Percentiles rank a stretch among this genome's conserved stretches.
These are phyloP conservation scores for Drosophila neoperkinsi DNA, from an alignment of 2,888 invertebrate species.

Conservation along the genomic window DNA sequence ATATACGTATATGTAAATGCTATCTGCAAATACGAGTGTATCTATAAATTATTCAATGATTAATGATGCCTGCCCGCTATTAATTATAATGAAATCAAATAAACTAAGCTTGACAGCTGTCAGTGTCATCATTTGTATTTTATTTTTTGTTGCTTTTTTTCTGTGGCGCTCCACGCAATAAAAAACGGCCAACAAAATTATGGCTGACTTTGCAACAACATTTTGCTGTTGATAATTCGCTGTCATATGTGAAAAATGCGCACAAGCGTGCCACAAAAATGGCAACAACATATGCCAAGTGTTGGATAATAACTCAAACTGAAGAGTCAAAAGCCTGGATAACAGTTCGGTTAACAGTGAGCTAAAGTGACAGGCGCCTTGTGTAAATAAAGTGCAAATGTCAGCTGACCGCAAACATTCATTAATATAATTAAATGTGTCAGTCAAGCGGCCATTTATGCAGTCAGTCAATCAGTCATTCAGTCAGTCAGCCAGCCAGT, in stretches of 20 bases:
- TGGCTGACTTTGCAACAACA: constrained; percentile 49
- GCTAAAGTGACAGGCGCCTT: constrained; percentile 57
- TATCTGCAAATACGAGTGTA: constrained; percentile 28
- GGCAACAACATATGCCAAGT: constrained; percentile 41
- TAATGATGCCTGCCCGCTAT: constrained; percentile 80
- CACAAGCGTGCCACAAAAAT: constrained; percentile 41
- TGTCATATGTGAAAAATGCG: constrained; percentile 80
- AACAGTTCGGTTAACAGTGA: constrained; percentile 48
- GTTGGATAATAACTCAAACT: constrained; percentile 52
- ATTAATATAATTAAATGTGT: constrained; percentile 83
- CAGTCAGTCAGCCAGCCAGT: constrained; percentile 7
- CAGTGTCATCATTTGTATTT: constrained; percentile 77
- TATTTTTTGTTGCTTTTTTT: constrained; percentile 8
- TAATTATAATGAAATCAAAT: constrained; percentile 85
- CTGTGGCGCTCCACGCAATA: constrained; percentile 61
- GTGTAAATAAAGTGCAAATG: constrained; percentile 82
- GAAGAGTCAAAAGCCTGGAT: constrained; percentile 5
- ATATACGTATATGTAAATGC: constrained; percentile 43
- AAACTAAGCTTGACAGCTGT: constrained; percentile 83
- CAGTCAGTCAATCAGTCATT: constrained; percentile 70
- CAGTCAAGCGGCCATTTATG: constrained; percentile 80
- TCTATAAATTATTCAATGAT: constrained; percentile 82
- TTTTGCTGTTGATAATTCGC: constrained; percentile 80
- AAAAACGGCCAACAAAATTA: constrained; percentile 29
- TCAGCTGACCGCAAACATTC: constrained; percentile 82